Evolutionary conservation across 2,888 invertebrate genomes (phyloP).

Genomic region (Mantis religiosa): DNA sequence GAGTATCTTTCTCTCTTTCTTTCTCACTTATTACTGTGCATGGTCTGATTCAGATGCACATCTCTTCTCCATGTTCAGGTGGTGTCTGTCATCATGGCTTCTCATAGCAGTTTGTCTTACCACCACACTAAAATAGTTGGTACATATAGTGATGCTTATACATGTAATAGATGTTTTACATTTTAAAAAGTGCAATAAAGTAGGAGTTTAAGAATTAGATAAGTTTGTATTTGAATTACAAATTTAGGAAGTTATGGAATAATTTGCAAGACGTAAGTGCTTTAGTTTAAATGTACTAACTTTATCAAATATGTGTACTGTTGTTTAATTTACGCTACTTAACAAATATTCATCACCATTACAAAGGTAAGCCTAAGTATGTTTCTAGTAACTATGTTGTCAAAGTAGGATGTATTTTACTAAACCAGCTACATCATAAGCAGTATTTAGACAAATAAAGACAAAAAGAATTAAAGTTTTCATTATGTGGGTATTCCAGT

Average conservation of each 20-base stretch:
- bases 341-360: neutral
- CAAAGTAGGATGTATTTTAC: no score
- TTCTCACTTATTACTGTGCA: conserved; percentile 27
- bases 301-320: neutral
- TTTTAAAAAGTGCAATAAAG: no score
- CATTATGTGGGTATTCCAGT: no score
- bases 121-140: no score
- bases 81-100: neutral
- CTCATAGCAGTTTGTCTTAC: neutral
- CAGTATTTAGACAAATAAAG: no score
- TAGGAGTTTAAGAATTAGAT: neutral
- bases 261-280: neutral
- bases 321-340: neutral
- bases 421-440: no score
- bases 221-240: neutral
- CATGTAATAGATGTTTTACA: no score
- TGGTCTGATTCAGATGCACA: conserved; percentile 12
- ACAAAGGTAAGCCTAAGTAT: neutral
- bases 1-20: conserved; percentile 30
- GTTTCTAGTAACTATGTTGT: no score
- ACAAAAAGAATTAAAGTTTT: no score
- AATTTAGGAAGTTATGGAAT: neutral
- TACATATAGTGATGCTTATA: no score
- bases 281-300: neutral
- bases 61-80: neutral